phyloP scores from a whole-genome alignment of 2,797 vertebrate genomes.

The Oceanodroma leucorhoa region DNA sequence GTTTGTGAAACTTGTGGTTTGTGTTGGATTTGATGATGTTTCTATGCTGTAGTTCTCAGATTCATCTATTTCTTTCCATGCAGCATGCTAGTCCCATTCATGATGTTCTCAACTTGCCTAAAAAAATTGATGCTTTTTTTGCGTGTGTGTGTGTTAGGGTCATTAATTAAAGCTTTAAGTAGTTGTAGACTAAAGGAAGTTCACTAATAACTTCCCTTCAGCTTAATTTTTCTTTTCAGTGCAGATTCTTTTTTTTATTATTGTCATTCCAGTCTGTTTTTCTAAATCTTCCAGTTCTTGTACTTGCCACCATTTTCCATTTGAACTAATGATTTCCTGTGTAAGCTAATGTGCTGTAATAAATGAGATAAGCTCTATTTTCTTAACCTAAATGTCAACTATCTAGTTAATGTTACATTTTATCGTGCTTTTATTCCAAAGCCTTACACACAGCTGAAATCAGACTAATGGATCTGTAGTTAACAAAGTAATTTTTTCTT shows the following conservation, averaged over 20 bases:
- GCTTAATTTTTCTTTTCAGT: neutral
- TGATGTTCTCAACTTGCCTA: neutral
- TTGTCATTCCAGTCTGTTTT: neutral
- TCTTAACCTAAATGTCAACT: neutral
- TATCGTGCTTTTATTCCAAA: neutral
- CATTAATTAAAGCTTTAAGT: neutral
- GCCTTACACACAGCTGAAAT: neutral
- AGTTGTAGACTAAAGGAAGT: neutral
- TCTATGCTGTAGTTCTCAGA: neutral
- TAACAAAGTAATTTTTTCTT: neutral
- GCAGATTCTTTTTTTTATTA: neutral
- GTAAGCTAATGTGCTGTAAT: neutral
- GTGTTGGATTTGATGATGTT: neutral
- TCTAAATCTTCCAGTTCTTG: neutral
- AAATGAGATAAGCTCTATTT: neutral
- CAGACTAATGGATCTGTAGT: neutral
- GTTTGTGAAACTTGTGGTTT: neutral
- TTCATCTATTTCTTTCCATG: neutral
- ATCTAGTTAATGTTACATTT: neutral
- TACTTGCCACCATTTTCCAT: neutral
- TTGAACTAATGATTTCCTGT: neutral
- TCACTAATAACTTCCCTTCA: neutral
- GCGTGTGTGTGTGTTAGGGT: neutral
- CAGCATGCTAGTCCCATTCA: rapidly evolving
- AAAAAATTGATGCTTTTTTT: neutral